These are phyloP conservation scores for Drosophila kikkawai DNA, from an alignment of 1,140 invertebrate species.

Conservation along the genomic window DNA sequence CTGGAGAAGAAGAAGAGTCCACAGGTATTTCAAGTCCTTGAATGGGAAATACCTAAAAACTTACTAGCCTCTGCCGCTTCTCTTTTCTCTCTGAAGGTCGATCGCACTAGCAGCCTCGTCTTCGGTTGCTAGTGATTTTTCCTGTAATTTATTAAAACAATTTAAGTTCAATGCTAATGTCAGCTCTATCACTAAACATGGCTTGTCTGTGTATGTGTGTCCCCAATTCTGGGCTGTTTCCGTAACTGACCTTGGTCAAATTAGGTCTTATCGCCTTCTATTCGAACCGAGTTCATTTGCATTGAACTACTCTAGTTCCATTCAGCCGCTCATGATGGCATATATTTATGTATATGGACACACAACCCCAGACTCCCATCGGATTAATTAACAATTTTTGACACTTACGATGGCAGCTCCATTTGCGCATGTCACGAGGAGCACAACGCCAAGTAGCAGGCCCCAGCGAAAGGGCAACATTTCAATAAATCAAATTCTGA, in stretches of 20 bases:
- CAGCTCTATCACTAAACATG: constrained; percentile 37
- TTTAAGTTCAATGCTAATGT: constrained; percentile 70
- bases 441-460: constrained; percentile 68
- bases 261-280: constrained; percentile 59
- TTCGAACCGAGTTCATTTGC: constrained; percentile 56
- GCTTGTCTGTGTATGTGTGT: constrained; percentile 8
- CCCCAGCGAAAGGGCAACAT: constrained; percentile 83
- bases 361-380: constrained; percentile 14
- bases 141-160: constrained; percentile 38
- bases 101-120: constrained; percentile 38
- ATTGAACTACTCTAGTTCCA: constrained; percentile 59
- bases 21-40: neutral
- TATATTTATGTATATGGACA: neutral
- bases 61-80: constrained; percentile 80
- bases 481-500: constrained; percentile 63
- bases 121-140: constrained; percentile 46
- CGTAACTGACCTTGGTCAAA: constrained; percentile 77
- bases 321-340: constrained; percentile 3
- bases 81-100: constrained; percentile 63
- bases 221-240: constrained; percentile 25
- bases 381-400: constrained; percentile 59
- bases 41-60: constrained; percentile 8
- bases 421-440: constrained; percentile 68
- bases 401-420: constrained; percentile 82
- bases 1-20: constrained; percentile 29